Evolutionary conservation across 2,113 vertebrate genomes (phyloP), one percentile per base, ranked within the genome.

Genomic region (Ariopsis seemanni): DNA sequence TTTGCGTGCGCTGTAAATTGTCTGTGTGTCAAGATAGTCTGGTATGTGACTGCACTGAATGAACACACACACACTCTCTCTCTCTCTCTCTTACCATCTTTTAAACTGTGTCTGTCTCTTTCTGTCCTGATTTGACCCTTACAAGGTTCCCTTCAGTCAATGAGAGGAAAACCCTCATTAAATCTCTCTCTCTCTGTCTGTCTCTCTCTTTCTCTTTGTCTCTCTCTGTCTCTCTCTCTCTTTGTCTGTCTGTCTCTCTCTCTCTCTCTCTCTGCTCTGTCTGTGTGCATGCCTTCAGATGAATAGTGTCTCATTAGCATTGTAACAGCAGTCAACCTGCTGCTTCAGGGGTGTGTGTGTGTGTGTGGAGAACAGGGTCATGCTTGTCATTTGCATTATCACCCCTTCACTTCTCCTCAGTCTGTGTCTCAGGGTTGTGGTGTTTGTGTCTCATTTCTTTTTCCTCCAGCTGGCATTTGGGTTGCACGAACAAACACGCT

Each of bases 401-500:
- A n/a, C 20, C 60, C 22, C 57, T 63, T 4, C 81, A 20, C 60
- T 14, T 48, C 48, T 69, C 82, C 50, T 27, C 58, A 48, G 60
- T 50, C 42, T 50, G 63, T 80, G 50, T 50, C 17, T 78, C 75
- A 55, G 75, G 75, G 75, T 78, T 17, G 6, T 78, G 75, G 50
- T 55, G 22, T 53, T 50, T 78, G 75, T 55, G 52, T 58, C 78
- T 80, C 78, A 5, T 63, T 34, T 48, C 27, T 62, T 48, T 97
- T 96, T 98, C 95, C 94, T 92, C 83, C 65, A 48, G 58, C 60
- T 63, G 80, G 20, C 20, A 22, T 82, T 82, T 5, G 18, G 22
- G 9, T 10, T 25, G 15, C 25, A 58, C 8, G 12, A 18, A 78
- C 75, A 80, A 14, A 57, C 48, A n/a, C 48, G 53, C 83, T 90